A percentile compares a stretch with the other conserved stretches of the same genome.
These are phyloP conservation scores for human (Homo sapiens) DNA, from an alignment of 2,113 vertebrate species.

Conservation along the genomic window DNA sequence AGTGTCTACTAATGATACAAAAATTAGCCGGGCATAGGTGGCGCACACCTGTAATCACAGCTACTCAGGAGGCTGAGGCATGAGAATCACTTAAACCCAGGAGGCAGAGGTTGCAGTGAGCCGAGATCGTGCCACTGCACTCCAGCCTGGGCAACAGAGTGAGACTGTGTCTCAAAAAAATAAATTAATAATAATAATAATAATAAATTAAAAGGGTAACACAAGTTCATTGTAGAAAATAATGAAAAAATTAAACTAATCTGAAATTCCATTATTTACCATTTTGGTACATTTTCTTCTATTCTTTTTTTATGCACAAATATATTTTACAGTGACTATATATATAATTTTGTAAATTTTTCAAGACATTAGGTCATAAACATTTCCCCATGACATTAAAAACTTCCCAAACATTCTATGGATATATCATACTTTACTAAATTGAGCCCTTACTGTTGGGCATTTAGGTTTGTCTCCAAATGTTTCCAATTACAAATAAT, in stretches of 20 bases:
- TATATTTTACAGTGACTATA: constrained; percentile 20
- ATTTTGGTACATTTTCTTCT: constrained; percentile 25
- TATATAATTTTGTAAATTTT: constrained; percentile 12
- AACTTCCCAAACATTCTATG: neutral
- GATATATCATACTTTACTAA: neutral
- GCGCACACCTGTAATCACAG: no score
- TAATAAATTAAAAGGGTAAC: no score
- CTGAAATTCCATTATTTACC: constrained; percentile 10
- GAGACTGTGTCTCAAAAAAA: no score
- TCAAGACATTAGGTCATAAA: neutral
- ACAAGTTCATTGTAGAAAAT: constrained; percentile 3
- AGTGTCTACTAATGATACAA: no score
- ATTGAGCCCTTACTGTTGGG: neutral
- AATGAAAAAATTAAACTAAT: constrained; percentile 9
- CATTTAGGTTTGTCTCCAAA: neutral
- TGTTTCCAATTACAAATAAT: neutral
- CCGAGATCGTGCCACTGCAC: no score
- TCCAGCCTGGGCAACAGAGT: no score
- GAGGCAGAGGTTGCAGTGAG: no score
- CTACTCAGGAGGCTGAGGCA: no score
- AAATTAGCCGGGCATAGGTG: no score
- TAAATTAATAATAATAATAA: no score
- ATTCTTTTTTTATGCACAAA: neutral
- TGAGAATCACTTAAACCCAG: no score
- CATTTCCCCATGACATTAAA: neutral